These are phyloP conservation scores for Neosilurus mollespiculum DNA, from an alignment of 2,797 vertebrate species.

Conservation along the genomic window DNA sequence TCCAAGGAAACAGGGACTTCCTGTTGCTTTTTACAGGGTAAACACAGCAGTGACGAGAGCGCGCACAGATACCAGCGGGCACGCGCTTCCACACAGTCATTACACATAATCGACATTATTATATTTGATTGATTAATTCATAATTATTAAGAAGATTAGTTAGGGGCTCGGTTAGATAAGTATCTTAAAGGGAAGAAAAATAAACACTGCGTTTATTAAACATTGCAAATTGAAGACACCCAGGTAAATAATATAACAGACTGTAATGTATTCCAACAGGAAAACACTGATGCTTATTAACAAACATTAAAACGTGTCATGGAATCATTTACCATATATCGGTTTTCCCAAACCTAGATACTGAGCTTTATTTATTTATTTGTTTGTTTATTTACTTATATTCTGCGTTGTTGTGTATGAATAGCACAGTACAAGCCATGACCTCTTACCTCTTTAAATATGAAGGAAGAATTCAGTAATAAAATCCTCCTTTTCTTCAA, in stretches of 20 bases:
- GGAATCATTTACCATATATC: background rate
- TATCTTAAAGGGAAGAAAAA: background rate
- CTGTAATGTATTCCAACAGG: background rate
- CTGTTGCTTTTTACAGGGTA: constrained; percentile 44
- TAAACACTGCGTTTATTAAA: background rate
- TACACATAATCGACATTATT: background rate
- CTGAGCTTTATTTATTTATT: no score
- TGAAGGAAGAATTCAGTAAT: background rate
- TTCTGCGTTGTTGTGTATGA: background rate
- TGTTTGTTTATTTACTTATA: no score
- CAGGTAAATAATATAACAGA: background rate
- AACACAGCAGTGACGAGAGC: constrained; percentile 10
- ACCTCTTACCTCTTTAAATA: constrained; percentile 22
- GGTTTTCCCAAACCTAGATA: no score
- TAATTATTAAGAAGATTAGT: background rate
- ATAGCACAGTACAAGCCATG: background rate
- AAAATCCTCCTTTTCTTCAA: constrained; percentile 14
- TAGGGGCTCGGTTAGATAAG: background rate
- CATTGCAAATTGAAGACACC: background rate
- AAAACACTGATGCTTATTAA: background rate
- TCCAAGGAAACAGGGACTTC: constrained; percentile 33
- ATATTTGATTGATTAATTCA: background rate
- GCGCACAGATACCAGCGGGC: constrained; percentile 10
- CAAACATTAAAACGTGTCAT: background rate
- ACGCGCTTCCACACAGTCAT: background rate